Evolutionary conservation across 2,113 vertebrate species (phyloP).

Genomic region (Cebus imitator): DNA sequence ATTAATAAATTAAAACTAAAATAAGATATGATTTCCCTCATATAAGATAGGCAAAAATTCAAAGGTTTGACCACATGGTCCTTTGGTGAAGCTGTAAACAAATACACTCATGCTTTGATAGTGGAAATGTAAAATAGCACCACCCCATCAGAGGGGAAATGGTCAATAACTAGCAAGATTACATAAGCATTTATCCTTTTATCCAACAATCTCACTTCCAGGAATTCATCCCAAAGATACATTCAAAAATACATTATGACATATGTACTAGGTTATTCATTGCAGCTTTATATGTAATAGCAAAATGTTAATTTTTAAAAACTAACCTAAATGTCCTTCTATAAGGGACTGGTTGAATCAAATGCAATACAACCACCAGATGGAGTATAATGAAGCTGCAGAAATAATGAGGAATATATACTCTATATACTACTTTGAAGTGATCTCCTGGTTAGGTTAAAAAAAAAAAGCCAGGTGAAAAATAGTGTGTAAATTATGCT

Average conservation of each 20-base stretch:
- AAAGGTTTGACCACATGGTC: not conserved
- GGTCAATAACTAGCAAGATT: not conserved
- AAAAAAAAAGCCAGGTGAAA: not conserved
- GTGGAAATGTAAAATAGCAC: not conserved
- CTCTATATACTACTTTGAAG: not conserved
- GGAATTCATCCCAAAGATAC: not conserved
- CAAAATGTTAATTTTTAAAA: not conserved
- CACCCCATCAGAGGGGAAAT: not conserved
- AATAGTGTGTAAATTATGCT: not conserved
- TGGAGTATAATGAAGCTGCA: not conserved
- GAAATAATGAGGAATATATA: conserved; percentile 28
- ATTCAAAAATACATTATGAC: not conserved
- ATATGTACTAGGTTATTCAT: not conserved
- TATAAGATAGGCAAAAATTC: not conserved
- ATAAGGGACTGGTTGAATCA: not conserved
- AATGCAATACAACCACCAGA: not conserved
- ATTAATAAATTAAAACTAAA: conserved; percentile 31
- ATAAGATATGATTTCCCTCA: not conserved
- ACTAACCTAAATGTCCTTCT: not conserved
- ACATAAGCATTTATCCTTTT: not conserved
- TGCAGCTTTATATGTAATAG: not conserved
- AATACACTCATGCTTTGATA: not conserved
- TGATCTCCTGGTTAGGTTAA: not conserved
- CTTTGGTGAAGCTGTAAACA: not conserved
- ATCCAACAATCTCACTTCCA: not conserved